phyloP scores from a whole-genome alignment of 30 jellyfish, hydroid and myxozoan species.

The Aurelia coerulea region DNA sequence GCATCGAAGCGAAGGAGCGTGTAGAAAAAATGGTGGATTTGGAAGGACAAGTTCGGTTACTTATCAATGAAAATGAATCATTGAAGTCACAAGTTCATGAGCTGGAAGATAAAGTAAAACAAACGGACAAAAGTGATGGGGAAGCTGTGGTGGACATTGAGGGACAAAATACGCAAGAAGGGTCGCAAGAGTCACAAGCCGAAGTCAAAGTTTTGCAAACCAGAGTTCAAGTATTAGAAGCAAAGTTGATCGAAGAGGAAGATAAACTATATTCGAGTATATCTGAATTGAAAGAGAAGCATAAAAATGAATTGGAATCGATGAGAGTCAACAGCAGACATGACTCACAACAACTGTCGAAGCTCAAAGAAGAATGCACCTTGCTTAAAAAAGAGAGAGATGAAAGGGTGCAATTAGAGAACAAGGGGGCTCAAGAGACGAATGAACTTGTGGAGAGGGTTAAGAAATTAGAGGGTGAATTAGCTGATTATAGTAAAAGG shows the following conservation, averaged over 20 bases:
- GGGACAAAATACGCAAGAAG: conserved; percentile 17
- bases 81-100: conserved; percentile 15
- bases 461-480: background rate
- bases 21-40: conserved; percentile 81
- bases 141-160: background rate
- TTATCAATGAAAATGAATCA: conserved; percentile 69
- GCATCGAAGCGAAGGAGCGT: conserved; percentile 80
- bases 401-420: conserved; percentile 5
- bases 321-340: conserved; percentile 40
- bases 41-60: conserved; percentile 77
- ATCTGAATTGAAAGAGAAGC: conserved; percentile 78
- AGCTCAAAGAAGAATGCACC: conserved; percentile 61
- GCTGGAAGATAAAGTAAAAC: conserved; percentile 44
- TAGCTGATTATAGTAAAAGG: background rate
- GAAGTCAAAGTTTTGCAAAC: conserved; percentile 32
- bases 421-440: conserved; percentile 2
- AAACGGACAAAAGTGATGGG: too few relatives aligned
- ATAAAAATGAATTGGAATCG: conserved; percentile 56
- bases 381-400: conserved; percentile 43
- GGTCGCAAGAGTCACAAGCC: conserved; percentile 7
- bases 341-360: conserved; percentile 17
- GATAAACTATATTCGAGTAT: conserved; percentile 65
- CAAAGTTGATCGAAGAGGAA: conserved; percentile 71
- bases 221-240: conserved; percentile 58
- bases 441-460: background rate